Percentiles rank a stretch among this genome's conserved stretches.
Conservation (phyloP, 1,140 invertebrate species). For the Pectinophora gossypiella region DNA sequence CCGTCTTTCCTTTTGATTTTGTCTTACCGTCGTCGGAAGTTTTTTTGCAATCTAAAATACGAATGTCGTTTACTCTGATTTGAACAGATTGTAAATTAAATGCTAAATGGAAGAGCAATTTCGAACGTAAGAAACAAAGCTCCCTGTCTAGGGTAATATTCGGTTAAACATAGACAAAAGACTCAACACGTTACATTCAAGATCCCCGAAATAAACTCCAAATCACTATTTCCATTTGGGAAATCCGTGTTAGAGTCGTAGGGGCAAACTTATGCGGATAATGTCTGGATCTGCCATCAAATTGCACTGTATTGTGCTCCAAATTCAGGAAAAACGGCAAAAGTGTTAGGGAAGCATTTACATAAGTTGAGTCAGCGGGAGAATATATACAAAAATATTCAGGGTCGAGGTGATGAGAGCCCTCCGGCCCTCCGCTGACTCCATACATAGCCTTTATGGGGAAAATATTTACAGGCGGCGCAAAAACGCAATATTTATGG, state of each 20-base stretch:
- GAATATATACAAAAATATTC: constrained; percentile 67
- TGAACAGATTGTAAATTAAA: background rate
- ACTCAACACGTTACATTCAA: constrained; percentile 21
- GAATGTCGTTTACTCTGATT: background rate
- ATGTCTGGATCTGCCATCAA: constrained; percentile 58
- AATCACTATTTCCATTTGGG: constrained; percentile 52
- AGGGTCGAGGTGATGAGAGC: constrained; percentile 64
- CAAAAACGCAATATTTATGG: constrained; percentile 55
- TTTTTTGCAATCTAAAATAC: background rate
- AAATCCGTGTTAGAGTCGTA: constrained; percentile 34
- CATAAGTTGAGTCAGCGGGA: constrained; percentile 72
- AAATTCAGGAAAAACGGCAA: constrained; percentile 68
- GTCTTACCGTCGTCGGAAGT: background rate
- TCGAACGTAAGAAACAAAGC: background rate
- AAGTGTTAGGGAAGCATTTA: constrained; percentile 69
- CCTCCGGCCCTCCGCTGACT: constrained; percentile 38
- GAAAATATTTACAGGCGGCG: constrained; percentile 61
- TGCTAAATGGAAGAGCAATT: background rate
- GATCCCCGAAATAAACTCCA: constrained; percentile 42
- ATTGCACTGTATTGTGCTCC: constrained; percentile 67
- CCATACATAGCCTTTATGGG: constrained; percentile 58
- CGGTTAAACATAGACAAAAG: constrained; percentile 9
- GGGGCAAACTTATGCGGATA: constrained; percentile 52
- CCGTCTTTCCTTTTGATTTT: constrained; percentile 16
- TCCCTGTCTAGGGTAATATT: background rate